These are phyloP conservation scores for Rhyacichthys aspro DNA, from an alignment of 2,797 vertebrate genomes.

Conservation along the genomic window DNA sequence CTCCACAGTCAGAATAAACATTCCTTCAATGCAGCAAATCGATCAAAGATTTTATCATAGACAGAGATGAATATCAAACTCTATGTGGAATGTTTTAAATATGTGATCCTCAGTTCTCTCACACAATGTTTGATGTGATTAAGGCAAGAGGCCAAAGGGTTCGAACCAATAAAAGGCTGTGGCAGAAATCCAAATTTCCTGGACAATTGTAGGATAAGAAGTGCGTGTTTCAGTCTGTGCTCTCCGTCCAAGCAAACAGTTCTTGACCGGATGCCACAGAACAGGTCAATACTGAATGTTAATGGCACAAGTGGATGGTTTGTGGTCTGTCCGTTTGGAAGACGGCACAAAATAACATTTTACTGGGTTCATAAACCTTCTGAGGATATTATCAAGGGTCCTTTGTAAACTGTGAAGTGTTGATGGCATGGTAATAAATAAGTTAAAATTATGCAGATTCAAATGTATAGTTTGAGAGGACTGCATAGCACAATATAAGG, in stretches of 20 bases:
- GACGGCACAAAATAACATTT: conserved; percentile 78
- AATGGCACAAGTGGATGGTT: conserved; percentile 75
- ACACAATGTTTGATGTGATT: conserved; percentile 64
- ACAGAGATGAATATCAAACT: conserved; percentile 47
- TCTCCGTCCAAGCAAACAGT: conserved; percentile 60
- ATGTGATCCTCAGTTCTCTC: conserved; percentile 60
- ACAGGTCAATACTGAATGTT: conserved; percentile 78
- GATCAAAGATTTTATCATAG: conserved; percentile 46
- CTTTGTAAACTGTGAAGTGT: conserved; percentile 77
- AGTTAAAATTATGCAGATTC: conserved; percentile 53
- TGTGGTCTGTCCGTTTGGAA: conserved; percentile 78
- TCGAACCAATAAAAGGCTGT: conserved; percentile 65
- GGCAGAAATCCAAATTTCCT: conserved; percentile 60
- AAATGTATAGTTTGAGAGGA: conserved; percentile 39
- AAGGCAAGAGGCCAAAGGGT: conserved; percentile 56
- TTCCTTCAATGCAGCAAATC: conserved; percentile 20
- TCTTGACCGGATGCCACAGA: conserved; percentile 73
- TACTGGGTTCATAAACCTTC: conserved; percentile 81
- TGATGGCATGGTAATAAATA: conserved; percentile 70
- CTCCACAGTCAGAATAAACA: conserved; percentile 51
- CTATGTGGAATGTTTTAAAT: conserved; percentile 44
- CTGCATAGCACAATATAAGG: conserved; percentile 27
- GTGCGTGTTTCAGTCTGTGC: conserved; percentile 50
- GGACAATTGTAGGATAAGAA: conserved; percentile 63
- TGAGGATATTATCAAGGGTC: conserved; percentile 68